A percentile compares a stretch with the other conserved stretches of the same genome.
These are phyloP conservation scores for Synergus umbraculus DNA, from an alignment of 2,888 invertebrate species.

Conservation along the genomic window DNA sequence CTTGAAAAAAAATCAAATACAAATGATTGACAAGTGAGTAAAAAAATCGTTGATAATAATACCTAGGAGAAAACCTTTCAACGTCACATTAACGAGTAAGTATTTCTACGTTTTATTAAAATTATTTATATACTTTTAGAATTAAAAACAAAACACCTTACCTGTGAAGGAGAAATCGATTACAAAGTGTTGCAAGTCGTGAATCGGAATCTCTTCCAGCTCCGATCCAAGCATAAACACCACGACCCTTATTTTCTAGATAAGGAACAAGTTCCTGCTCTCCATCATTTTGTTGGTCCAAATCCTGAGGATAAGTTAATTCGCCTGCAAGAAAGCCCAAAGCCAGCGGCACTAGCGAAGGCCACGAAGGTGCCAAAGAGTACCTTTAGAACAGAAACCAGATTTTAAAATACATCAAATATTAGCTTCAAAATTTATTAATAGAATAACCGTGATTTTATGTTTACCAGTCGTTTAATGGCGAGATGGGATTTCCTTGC, in stretches of 20 bases:
- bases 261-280: constrained; percentile 75
- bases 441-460: background rate
- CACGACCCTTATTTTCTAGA: constrained; percentile 73
- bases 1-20: constrained; percentile 54
- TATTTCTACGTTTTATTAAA: background rate
- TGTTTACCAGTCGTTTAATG: constrained; percentile 88
- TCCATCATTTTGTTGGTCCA: constrained; percentile 63
- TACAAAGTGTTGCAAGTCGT: constrained; percentile 85
- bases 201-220: constrained; percentile 94
- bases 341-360: constrained; percentile 71
- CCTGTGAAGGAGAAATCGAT: constrained; percentile 86
- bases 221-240: constrained; percentile 94
- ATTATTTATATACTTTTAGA: background rate
- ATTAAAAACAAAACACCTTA: constrained; percentile 47
- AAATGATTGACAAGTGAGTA: constrained; percentile 1
- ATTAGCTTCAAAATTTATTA: too few species aligned
- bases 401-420: background rate
- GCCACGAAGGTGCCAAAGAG: constrained; percentile 72
- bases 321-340: constrained; percentile 74
- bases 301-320: constrained; percentile 68
- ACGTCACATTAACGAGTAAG: too few species aligned
- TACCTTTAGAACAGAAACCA: constrained; percentile 58
- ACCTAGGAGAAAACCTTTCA: too few species aligned
- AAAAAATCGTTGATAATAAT: background rate
- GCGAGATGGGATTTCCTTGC: constrained; percentile 89